phyloP scores from a whole-genome alignment of 2,888 invertebrate species.

The Cephus runcator region DNA sequence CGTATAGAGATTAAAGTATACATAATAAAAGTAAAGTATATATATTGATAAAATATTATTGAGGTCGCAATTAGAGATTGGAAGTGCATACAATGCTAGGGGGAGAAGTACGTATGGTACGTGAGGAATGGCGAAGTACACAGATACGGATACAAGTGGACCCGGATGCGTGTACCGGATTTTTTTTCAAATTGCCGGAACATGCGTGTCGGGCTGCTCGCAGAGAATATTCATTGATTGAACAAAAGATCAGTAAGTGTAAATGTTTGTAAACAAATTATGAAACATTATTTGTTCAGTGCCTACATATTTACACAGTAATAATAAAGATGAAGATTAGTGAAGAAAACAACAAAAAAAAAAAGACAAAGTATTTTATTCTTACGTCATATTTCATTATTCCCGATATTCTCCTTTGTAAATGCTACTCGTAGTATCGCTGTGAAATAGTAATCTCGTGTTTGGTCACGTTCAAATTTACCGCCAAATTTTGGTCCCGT shows the following conservation, averaged over 20 bases:
- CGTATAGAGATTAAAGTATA: constrained; percentile 59
- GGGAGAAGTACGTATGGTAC: neutral
- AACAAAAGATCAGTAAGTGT: constrained; percentile 62
- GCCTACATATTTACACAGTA: constrained; percentile 65
- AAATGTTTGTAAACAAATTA: constrained; percentile 66
- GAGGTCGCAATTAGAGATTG: constrained; percentile 59
- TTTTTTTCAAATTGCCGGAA: neutral
- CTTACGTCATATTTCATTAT: neutral
- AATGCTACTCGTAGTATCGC: neutral
- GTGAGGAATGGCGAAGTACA: constrained; percentile 27
- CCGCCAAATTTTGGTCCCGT: neutral
- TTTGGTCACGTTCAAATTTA: neutral
- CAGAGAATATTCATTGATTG: constrained; percentile 58
- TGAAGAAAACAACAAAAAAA: constrained; percentile 32
- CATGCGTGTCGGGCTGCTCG: constrained; percentile 42
- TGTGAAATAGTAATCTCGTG: neutral
- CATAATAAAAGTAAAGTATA: constrained; percentile 49
- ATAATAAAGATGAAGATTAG: constrained; percentile 63
- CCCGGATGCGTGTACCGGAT: constrained; percentile 23
- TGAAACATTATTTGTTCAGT: constrained; percentile 66
- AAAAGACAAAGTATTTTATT: neutral
- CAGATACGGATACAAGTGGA: constrained; percentile 44
- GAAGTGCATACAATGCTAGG: constrained; percentile 56
- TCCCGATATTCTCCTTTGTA: neutral
- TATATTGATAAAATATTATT: constrained; percentile 59